A percentile compares a stretch with the other conserved stretches of the same genome.
These are phyloP conservation scores for Seriola rivoliana DNA, from an alignment of 2,113 vertebrate species.

Conservation along the genomic window DNA sequence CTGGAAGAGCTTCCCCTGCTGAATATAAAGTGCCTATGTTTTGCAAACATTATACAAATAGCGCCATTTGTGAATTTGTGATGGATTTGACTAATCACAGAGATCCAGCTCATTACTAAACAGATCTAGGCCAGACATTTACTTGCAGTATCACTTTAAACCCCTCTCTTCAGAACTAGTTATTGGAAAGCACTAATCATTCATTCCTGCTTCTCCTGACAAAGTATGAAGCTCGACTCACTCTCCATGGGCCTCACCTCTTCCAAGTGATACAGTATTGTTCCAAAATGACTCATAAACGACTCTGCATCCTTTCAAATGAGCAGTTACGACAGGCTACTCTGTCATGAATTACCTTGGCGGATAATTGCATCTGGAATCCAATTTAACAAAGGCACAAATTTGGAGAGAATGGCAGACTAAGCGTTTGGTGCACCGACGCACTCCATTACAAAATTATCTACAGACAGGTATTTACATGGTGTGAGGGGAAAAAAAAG, in stretches of 20 bases:
- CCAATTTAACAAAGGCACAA: conserved; percentile 75
- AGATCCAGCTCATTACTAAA: conserved; percentile 66
- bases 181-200: conserved; percentile 70
- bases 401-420: conserved; percentile 63
- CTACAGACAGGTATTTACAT: conserved; percentile 72
- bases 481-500: neutral
- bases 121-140: conserved; percentile 70
- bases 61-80: conserved; percentile 67
- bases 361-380: conserved; percentile 81
- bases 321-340: conserved; percentile 56
- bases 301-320: conserved; percentile 68
- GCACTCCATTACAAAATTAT: conserved; percentile 70
- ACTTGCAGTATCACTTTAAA: conserved; percentile 68
- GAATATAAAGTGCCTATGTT: conserved; percentile 49
- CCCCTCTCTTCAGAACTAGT: conserved; percentile 59
- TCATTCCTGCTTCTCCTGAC: conserved; percentile 42
- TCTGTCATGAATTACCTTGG: conserved; percentile 70
- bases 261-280: conserved; percentile 50
- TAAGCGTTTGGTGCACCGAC: conserved; percentile 57
- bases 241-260: conserved; percentile 51
- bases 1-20: conserved; percentile 47
- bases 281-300: conserved; percentile 74
- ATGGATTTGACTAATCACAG: conserved; percentile 71
- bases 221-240: conserved; percentile 37
- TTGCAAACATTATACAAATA: conserved; percentile 66